Conservation (phyloP, 2,113 vertebrate species). For the Garra rufa region DNA sequence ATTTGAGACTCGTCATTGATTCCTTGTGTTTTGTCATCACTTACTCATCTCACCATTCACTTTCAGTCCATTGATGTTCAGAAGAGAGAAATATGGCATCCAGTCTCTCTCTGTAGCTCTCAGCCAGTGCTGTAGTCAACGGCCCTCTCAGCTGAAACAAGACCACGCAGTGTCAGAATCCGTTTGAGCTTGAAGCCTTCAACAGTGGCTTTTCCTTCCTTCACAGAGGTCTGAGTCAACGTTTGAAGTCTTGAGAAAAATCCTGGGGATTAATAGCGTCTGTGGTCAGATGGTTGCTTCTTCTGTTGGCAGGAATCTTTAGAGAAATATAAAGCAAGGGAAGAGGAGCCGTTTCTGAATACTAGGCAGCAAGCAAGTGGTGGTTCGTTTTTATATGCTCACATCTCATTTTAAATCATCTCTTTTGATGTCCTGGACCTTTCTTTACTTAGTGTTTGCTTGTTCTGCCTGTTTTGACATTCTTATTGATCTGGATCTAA, state of each 20-base stretch:
- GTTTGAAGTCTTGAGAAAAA: conserved; percentile 29
- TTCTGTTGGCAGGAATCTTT: conserved; percentile 5
- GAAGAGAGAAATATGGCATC: conserved; percentile 23
- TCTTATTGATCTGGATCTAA: neutral
- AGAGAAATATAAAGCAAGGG: neutral
- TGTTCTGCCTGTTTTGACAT: neutral
- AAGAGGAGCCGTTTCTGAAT: conserved; percentile 1
- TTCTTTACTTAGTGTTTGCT: neutral
- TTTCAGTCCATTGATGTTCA: conserved; percentile 40
- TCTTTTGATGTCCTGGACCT: neutral
- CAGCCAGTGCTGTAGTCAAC: conserved; percentile 30
- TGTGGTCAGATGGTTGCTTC: conserved; percentile 31
- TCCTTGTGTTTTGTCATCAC: conserved; percentile 51
- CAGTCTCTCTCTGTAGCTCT: conserved; percentile 41
- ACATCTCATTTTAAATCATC: neutral
- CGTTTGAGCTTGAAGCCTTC: conserved; percentile 19
- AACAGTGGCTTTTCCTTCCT: conserved; percentile 36
- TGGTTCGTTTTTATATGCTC: conserved; percentile 1
- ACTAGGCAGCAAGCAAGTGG: neutral
- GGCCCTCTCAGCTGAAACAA: conserved; percentile 42
- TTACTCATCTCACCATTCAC: conserved; percentile 57
- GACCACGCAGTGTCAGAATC: conserved; percentile 27
- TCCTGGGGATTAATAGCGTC: conserved; percentile 29
- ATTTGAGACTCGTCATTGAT: conserved; percentile 49
- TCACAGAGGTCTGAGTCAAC: conserved; percentile 5